Evolutionary conservation across 2,888 invertebrate genomes (phyloP), one percentile per base, ranked within the genome.

Genomic region (Agonopterix arenella): DNA sequence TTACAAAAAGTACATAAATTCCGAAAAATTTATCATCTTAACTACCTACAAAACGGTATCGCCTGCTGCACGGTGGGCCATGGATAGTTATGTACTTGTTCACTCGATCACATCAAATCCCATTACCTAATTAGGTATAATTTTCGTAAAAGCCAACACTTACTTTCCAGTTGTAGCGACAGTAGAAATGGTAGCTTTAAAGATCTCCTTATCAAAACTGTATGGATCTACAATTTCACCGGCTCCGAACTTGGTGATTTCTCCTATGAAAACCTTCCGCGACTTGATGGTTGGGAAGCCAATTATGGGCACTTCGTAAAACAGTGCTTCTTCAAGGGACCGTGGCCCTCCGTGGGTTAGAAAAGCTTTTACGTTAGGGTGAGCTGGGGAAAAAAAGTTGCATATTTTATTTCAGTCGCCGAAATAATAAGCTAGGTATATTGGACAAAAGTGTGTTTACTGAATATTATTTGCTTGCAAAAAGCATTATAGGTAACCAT

Each of bases 251-350:
- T 73, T 77, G 1, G 78, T 83, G 5, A 86, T 62, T 61, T 84
- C 77, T 43, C 59, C 60, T n/a, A 85, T 82, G 49, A 84, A 86
- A 10, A 77, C 69, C 58, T 70, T 82, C 52, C 79, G 76, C 4
- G 83, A 76, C 44, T 68, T 76, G 5, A 84, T 56, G 10, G 79
- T 62, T 4, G 89, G 89, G 5, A 89, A 65, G 4, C 86, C 89
- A 11, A 89, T 62, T 28, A 88, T 77, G 2, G 89, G 89, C 1
- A 84, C 81, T 64, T 72, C 67, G 55, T 83, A 86, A 55, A 77
- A 88, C 1, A 89, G 50, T 0, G 89, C 85, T 67, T 89, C 89
- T 66, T 89, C 89, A 8, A 89, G 61, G n/a, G 89, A 88, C 2
- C 89, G 74, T 2, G 76, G 56, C 9, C 89, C 89, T 43, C 89